Evolutionary conservation across 1,140 invertebrate species (phyloP).

Genomic region (Leguminivora glycinivorella): DNA sequence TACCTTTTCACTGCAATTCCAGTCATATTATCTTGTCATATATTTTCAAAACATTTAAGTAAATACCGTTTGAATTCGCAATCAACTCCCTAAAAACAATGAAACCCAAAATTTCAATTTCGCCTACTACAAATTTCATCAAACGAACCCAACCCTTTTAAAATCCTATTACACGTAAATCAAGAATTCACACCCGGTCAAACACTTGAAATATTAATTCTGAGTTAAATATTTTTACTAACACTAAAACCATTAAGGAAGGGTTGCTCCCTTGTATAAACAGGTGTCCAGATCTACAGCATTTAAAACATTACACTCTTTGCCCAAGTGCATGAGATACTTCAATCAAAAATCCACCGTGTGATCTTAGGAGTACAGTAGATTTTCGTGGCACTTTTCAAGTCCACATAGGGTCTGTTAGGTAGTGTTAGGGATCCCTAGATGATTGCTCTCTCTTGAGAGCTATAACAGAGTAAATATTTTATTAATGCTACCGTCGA

Average conservation of each 20-base stretch:
- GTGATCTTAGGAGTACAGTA: neutral
- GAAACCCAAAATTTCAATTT: neutral
- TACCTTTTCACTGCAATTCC: no score
- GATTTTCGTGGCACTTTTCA: neutral
- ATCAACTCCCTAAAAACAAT: neutral
- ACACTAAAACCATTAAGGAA: constrained; percentile 47
- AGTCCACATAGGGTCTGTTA: neutral
- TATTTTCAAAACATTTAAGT: neutral
- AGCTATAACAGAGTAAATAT: constrained; percentile 33
- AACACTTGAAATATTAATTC: constrained; percentile 30
- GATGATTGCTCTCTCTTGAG: constrained; percentile 26
- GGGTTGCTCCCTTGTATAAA: constrained; percentile 40
- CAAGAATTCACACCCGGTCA: constrained; percentile 32
- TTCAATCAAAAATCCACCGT: neutral
- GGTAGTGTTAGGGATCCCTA: neutral
- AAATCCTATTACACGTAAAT: constrained; percentile 28
- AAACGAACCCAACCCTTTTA: constrained; percentile 16
- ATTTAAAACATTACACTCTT: neutral
- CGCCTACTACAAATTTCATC: constrained; percentile 8
- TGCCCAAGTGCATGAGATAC: neutral
- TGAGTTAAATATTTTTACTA: constrained; percentile 41
- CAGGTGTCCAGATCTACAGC: constrained; percentile 35
- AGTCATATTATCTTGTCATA: no score
- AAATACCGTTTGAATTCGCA: neutral
- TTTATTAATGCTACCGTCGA: constrained; percentile 31